A percentile compares a stretch with the other conserved stretches of the same genome.
These are phyloP conservation scores for Phataginus tetradactyla DNA, from an alignment of 2,797 vertebrate genomes.

Conservation along the genomic window DNA sequence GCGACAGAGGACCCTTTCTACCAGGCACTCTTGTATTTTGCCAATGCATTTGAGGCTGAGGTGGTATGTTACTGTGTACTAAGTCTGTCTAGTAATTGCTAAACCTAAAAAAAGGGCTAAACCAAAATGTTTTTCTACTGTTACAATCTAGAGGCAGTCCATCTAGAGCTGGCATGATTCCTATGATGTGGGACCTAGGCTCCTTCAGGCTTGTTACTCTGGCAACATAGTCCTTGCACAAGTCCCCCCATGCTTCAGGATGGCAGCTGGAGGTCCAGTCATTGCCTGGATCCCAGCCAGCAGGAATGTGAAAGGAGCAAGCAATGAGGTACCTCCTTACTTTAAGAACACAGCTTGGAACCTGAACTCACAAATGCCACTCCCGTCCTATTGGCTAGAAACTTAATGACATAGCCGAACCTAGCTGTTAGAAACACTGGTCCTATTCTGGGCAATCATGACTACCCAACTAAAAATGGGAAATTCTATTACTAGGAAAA, in stretches of 20 bases:
- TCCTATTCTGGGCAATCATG: not conserved
- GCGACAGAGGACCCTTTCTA: too few species aligned
- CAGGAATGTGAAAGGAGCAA: not conserved
- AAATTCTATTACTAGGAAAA: not conserved
- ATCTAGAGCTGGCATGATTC: not conserved
- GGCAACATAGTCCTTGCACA: not conserved
- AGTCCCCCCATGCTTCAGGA: not conserved
- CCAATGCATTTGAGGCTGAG: not conserved
- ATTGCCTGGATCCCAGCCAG: not conserved
- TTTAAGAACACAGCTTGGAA: not conserved
- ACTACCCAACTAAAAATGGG: not conserved
- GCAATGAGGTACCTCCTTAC: not conserved
- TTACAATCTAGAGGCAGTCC: not conserved
- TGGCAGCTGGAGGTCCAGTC: not conserved
- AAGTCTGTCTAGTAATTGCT: not conserved
- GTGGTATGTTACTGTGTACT: not conserved
- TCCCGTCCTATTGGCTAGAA: not conserved
- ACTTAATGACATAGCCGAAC: not conserved
- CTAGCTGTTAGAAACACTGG: not conserved
- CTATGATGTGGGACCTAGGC: not conserved
- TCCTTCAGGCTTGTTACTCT: not conserved
- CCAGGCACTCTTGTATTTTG: not conserved
- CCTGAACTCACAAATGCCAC: not conserved
- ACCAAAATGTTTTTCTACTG: not conserved
- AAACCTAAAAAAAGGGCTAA: not conserved